phyloP scores from a whole-genome alignment of 2,797 vertebrate genomes.

The Cetoscarus ocellatus region DNA sequence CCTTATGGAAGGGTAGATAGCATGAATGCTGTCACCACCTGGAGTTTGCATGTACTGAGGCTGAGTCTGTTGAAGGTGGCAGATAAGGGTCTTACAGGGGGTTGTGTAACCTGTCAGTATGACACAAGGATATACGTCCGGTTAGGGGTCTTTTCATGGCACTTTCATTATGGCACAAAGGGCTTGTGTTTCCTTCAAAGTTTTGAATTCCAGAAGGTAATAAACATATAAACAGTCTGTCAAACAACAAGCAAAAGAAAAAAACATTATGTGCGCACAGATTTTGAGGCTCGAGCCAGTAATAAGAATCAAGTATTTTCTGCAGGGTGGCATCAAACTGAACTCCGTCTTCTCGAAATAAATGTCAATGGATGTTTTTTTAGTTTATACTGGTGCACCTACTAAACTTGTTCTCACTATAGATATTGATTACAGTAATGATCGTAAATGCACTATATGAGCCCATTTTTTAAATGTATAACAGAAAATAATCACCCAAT shows the following conservation, averaged over 20 bases:
- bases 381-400: conserved; percentile 15
- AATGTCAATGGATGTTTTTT: conserved; percentile 10
- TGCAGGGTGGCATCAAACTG: neutral
- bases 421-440: conserved; percentile 14
- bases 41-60: too few relatives aligned
- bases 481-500: conserved; percentile 10
- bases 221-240: conserved; percentile 7
- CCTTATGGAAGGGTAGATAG: too few relatives aligned
- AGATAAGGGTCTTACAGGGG: too few relatives aligned
- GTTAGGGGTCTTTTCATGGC: too few relatives aligned
- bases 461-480: conserved; percentile 23
- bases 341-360: conserved; percentile 5
- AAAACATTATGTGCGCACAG: neutral
- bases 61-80: too few relatives aligned
- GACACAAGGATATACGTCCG: too few relatives aligned
- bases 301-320: conserved; percentile 2
- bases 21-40: too few relatives aligned
- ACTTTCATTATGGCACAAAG: too few relatives aligned
- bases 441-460: conserved; percentile 23
- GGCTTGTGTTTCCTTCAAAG: neutral
- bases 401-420: conserved; percentile 28
- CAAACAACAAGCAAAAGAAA: conserved; percentile 1
- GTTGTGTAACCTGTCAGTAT: too few relatives aligned
- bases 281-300: conserved; percentile 24
- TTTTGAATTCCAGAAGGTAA: conserved; percentile 14